A percentile compares a stretch with the other conserved stretches of the same genome.
Evolutionary conservation across 2,888 invertebrate genomes (phyloP).

Genomic region (Oasisia sp.): DNA sequence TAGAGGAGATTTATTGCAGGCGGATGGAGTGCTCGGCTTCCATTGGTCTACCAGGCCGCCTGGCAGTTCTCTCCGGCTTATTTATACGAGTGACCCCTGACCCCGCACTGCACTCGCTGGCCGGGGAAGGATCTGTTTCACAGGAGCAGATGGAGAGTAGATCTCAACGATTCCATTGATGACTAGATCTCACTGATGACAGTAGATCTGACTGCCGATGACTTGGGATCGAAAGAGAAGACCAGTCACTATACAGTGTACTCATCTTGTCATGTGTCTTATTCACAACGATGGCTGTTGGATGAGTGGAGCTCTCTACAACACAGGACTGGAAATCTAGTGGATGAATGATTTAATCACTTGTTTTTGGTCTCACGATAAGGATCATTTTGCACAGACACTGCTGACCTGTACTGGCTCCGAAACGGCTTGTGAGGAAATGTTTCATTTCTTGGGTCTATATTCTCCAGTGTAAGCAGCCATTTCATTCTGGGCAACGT

Average conservation of each 20-base stretch:
- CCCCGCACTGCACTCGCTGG: background rate
- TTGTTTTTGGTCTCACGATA: too few relatives aligned
- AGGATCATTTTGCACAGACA: too few relatives aligned
- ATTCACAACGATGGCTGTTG: background rate
- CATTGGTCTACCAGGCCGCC: background rate
- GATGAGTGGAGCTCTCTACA: background rate
- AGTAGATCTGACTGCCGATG: too few relatives aligned
- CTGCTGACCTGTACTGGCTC: too few relatives aligned
- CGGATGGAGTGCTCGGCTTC: background rate
- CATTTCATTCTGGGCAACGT: too few relatives aligned
- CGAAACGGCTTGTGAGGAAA: too few relatives aligned
- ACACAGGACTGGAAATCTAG: background rate
- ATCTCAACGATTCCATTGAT: background rate
- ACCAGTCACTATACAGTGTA: background rate
- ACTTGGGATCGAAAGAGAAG: too few relatives aligned
- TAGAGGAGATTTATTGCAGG: slow-evolving; percentile 8
- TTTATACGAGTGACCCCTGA: background rate
- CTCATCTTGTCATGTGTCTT: background rate
- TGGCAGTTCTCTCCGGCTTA: background rate
- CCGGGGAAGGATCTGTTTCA: background rate
- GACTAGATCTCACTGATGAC: too few relatives aligned
- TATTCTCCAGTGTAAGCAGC: too few relatives aligned
- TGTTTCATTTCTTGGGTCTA: too few relatives aligned
- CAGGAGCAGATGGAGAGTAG: background rate
- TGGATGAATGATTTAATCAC: background rate